Evolutionary conservation across 92 coral and sea anemone species (phyloP), one percentile per base, ranked within the genome.

Genomic region (Umimayanthus chanpuru): DNA sequence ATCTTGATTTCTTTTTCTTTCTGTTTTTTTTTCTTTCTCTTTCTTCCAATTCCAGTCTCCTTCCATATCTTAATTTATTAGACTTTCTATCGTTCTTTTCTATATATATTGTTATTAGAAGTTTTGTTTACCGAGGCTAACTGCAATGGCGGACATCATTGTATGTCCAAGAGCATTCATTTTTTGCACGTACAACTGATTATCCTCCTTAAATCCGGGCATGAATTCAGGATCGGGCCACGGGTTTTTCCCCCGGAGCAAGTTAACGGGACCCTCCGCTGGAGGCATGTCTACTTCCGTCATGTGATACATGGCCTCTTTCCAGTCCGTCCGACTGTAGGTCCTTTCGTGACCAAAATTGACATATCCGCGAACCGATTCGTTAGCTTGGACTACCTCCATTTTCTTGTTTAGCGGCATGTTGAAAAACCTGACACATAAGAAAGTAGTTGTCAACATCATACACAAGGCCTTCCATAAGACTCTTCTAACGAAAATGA

Each of bases 221-320:
- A 91, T 76, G 82, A 86, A 89, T 29, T 88, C 90, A 14, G 67
- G 73, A 61, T 75, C 89, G 20, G 91, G 96, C 92, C 90, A 95
- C 18, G 92, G 96, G 79, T 90, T 94, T n/a, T 23, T 74, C n/a
- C 95, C 92, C 77, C 94, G 84, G 82, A 93, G 82, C 2, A 84
- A 73, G 30, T 79, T 68, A 80, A 92, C 94, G 0, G 73, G 79
- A 41, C 90, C 94, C 78, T 82, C 73, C 10, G 85, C 77, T 40
- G 39, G 61, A 8, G 86, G 76, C 53, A 88, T 85, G 39, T 85
- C 90, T 71, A 88, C 81, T 14, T 94, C 96, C 16, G 88, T 89
- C 76, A 93, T 89, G 55, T 94, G 89, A 73, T 95, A 95, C 68
- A 95, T 85, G 6, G 96, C 98, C 44, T 95, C 98, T 28, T 94